These are phyloP conservation scores for Ophiodon elongatus DNA, from an alignment of 2,113 vertebrate species.

Conservation along the genomic window DNA sequence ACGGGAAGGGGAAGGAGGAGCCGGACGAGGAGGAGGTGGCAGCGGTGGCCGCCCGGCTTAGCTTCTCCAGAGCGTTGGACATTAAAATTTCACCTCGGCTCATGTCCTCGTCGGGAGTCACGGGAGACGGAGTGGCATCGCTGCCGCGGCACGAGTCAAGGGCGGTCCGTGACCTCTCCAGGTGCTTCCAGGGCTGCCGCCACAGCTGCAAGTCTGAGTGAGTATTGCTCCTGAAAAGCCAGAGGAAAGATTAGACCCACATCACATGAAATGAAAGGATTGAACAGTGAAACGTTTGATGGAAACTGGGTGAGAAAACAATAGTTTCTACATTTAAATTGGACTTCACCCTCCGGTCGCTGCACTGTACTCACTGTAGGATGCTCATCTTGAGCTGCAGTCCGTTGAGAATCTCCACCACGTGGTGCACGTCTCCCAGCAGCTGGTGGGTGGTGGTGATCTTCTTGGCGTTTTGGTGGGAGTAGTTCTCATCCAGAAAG, in stretches of 20 bases:
- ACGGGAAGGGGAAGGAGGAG: constrained; percentile 76
- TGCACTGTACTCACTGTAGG: constrained; percentile 89
- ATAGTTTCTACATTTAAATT: not conserved
- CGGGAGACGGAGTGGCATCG: constrained; percentile 63
- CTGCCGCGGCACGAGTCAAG: constrained; percentile 74
- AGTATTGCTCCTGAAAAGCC: constrained; percentile 86
- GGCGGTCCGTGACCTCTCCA: constrained; percentile 83
- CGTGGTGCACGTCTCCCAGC: constrained; percentile 94
- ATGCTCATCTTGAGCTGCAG: constrained; percentile 97
- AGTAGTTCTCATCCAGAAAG: constrained; percentile 96
- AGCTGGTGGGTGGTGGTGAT: constrained; percentile 97
- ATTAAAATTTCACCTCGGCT: constrained; percentile 74
- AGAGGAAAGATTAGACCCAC: not conserved
- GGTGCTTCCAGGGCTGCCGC: constrained; percentile 93
- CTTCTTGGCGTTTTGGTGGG: constrained; percentile 96
- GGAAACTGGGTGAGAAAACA: not conserved
- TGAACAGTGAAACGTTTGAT: not conserved
- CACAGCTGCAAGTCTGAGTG: constrained; percentile 94
- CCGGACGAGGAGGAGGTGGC: constrained; percentile 68
- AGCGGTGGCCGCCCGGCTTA: constrained; percentile 84
- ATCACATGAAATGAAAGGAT: not conserved
- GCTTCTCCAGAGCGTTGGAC: constrained; percentile 80
- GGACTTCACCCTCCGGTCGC: not conserved
- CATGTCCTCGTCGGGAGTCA: constrained; percentile 73
- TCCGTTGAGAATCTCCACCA: constrained; percentile 93